Evolutionary conservation across 2,113 vertebrate genomes (phyloP), one percentile per base, ranked within the genome.

Genomic region (Apaloderma vittatum): DNA sequence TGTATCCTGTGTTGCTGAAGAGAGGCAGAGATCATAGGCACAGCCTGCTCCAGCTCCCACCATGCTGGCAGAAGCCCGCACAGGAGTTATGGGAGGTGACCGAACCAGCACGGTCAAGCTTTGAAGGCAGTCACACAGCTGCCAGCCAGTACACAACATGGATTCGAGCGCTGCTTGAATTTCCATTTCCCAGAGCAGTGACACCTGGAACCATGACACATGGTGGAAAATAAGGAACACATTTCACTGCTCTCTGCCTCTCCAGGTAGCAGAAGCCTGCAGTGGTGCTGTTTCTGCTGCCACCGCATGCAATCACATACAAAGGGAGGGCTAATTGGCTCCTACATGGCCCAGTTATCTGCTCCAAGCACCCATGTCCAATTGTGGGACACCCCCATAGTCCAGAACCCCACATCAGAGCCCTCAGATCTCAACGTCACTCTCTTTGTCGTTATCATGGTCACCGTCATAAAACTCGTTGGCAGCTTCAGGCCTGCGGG

Each of bases 381-480:
- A 37, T 40, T 27, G 59, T 8, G 5, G 92, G 85, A 74, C 37
- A 40, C n/a, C 75, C 65, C 54, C 58, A 36, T 12, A 55, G 90
- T 68, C 73, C 30, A 63, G 52, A 93, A 79, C 43, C 70, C 68
- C 59, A 54, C 36, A 57, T 3, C 30, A 45, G n/a, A 51, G 79
- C 76, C 85, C 81, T 99, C 98, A 99, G 94, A 99, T 99, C 97
- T 99, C 99, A 49, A 99, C 99, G 0, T 99, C 99, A 1, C 99
- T 99, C 97, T 99, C 99, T 95, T 99, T 99, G 98, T 99, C 99
- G 0, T 99, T 99, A 97, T 99, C 99, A 8, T 99, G 99, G 97
- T 99, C 99, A 23, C 99, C 99, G 0, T 99, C 99, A 12, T 99
- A 99, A 93, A 99, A 99, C 86, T 99, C 99, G 6, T 99, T 99